These are phyloP conservation scores for Phyllopteryx taeniolatus DNA, from an alignment of 2,113 vertebrate species.

Conservation along the genomic window DNA sequence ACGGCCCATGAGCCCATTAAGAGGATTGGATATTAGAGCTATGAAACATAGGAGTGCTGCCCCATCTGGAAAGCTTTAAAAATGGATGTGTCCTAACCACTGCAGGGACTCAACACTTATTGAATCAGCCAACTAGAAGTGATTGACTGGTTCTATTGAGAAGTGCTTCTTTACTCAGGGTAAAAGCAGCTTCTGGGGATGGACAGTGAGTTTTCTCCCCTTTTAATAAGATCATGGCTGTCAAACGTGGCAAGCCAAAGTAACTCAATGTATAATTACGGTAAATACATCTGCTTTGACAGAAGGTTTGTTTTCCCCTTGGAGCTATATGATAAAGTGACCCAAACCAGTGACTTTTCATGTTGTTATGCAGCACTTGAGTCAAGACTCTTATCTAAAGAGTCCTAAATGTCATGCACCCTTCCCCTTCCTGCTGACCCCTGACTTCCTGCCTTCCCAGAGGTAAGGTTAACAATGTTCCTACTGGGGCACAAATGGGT, in stretches of 20 bases:
- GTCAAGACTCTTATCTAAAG: not conserved
- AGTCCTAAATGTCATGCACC: constrained; percentile 17
- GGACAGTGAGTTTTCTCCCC: constrained; percentile 30
- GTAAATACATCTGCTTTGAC: not conserved
- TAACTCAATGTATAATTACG: constrained; percentile 42
- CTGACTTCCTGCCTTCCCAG: not conserved
- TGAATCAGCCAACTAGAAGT: constrained; percentile 66
- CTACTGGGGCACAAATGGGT: not conserved
- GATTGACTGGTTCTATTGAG: constrained; percentile 67
- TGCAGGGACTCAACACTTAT: constrained; percentile 63
- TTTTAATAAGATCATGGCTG: constrained; percentile 62
- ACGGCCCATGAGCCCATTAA: constrained; percentile 56
- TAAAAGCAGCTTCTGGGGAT: constrained; percentile 53
- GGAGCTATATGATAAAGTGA: constrained; percentile 22
- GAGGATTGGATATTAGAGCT: constrained; percentile 59
- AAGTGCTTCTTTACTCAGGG: constrained; percentile 60
- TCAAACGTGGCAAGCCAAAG: constrained; percentile 58
- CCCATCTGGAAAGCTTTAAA: constrained; percentile 58
- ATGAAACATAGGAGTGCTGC: constrained; percentile 55
- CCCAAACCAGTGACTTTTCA: constrained; percentile 1
- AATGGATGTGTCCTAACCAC: constrained; percentile 63
- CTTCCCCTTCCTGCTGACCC: not conserved
- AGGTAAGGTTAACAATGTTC: constrained; percentile 10
- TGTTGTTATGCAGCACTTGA: constrained; percentile 3
- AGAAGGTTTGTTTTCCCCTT: constrained; percentile 17